Evolutionary conservation across 2,797 vertebrate genomes (phyloP), one percentile per base, ranked within the genome.

Genomic region (Enteromius anoplus): DNA sequence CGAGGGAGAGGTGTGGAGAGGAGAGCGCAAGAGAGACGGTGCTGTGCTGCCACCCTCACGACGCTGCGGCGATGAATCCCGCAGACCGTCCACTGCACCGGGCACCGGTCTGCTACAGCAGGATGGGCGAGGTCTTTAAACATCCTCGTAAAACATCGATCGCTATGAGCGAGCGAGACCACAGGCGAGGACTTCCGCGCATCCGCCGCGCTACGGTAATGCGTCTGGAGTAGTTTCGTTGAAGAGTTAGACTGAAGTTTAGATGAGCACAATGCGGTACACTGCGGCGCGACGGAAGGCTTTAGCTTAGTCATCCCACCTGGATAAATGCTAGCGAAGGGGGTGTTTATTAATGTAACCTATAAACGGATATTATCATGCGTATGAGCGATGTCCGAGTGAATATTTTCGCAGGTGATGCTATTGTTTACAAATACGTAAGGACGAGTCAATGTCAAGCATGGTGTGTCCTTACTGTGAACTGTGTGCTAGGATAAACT

Each of bases 161-260:
- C 84, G 87, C 71, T 82, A 95, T 96, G 96, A 91, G 94, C 51
- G 96, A 97, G 91, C 94, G 92, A 86, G 91, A 91, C 90, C 90
- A 91, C 90, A 95, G 89, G 80, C 90, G 94, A 92, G 88, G 92
- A 89, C 87, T 91, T 88, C 93, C 92, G 91, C 93, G 94, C 92
- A 94, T 94, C 82, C 94, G 91, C 84, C 94, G 95, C 92, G 94
- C 92, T 92, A 94, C 95, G 96, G 97, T 98, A 97, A 97, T 75
- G 55, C 87, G 87, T 85, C 85, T 87, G 85, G 84, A 64, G 2
- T 70, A 72, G 37, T 47, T 78, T 15, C 21, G 55, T 66, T 72
- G 51, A 72, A 76, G 90, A 92, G 90, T 94, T 88, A 66, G 62
- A 77, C 78, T 76, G 88, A 94, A 95, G 92, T 95, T 96, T 89